A percentile compares a stretch with the other conserved stretches of the same genome.
Evolutionary conservation across 2,797 vertebrate genomes (phyloP).

Genomic region (Tolypeutes matacus): DNA sequence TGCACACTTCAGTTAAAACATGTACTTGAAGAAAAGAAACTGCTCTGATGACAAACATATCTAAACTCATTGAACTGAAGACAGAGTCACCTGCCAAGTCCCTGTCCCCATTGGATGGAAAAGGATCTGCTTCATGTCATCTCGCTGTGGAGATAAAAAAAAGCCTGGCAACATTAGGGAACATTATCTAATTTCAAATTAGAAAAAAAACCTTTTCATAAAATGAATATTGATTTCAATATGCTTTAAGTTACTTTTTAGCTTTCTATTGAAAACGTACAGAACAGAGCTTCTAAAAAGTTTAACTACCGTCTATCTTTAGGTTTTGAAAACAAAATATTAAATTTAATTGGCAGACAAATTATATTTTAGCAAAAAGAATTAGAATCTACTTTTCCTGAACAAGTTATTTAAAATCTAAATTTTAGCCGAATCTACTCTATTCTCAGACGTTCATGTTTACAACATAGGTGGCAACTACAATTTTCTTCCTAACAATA

Average conservation of each 20-base stretch:
- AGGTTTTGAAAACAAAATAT: conserved; percentile 35
- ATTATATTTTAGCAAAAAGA: conserved; percentile 33
- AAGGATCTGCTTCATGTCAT: neutral
- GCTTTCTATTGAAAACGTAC: neutral
- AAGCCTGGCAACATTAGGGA: neutral
- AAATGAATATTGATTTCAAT: neutral
- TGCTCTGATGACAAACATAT: neutral
- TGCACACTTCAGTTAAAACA: neutral
- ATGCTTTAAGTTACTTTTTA: neutral
- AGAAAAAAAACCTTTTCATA: neutral
- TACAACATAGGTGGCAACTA: neutral
- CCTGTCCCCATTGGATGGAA: neutral
- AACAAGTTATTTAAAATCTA: conserved; percentile 40
- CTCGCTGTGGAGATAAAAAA: neutral
- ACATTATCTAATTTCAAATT: neutral
- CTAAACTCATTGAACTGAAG: neutral
- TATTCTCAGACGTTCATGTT: neutral
- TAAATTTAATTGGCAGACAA: conserved; percentile 5
- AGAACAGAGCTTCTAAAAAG: conserved; percentile 17
- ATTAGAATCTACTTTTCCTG: neutral
- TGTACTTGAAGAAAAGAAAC: neutral
- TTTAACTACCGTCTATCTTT: neutral
- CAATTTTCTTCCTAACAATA: conserved; percentile 16
- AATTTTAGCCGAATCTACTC: conserved; percentile 45
- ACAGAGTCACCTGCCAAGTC: neutral